These are phyloP conservation scores for Eptesicus fuscus DNA, from an alignment of 2,113 vertebrate genomes.

Conservation along the genomic window DNA sequence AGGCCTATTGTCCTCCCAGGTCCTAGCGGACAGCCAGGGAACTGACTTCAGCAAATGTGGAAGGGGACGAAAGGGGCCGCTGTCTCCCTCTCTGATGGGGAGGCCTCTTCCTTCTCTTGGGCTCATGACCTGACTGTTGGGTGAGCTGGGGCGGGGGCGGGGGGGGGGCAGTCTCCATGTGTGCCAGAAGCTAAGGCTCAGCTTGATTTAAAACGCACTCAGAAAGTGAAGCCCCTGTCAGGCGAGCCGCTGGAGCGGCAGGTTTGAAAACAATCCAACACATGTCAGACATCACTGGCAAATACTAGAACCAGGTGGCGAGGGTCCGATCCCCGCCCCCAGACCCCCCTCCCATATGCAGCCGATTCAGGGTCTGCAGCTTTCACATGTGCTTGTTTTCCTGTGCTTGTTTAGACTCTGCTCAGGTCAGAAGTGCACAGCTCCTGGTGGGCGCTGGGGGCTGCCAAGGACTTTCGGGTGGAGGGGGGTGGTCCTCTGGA, in stretches of 20 bases:
- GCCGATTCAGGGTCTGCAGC: not conserved
- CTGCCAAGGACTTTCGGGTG: not conserved
- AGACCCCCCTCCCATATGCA: not conserved
- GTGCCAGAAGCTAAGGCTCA: not conserved
- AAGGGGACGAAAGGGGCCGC: not conserved
- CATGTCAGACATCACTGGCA: not conserved
- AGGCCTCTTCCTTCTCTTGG: not conserved
- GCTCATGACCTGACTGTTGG: not conserved
- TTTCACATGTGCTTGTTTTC: not conserved
- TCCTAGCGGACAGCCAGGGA: not conserved
- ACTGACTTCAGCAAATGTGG: not conserved
- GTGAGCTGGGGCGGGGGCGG: too few relatives aligned
- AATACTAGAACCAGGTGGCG: not conserved
- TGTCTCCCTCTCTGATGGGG: not conserved
- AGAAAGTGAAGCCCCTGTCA: not conserved
- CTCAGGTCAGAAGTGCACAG: not conserved
- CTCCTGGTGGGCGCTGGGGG: not conserved
- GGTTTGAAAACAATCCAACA: not conserved
- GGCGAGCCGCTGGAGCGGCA: not conserved
- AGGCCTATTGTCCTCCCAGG: not conserved
- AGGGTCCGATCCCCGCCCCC: not conserved
- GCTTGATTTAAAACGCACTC: not conserved
- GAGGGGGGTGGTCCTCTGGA: not conserved
- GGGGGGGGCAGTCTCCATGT: not conserved
- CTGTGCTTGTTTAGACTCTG: not conserved